phyloP scores from a whole-genome alignment of 2,797 vertebrate genomes.

The Echeneis naucrates region DNA sequence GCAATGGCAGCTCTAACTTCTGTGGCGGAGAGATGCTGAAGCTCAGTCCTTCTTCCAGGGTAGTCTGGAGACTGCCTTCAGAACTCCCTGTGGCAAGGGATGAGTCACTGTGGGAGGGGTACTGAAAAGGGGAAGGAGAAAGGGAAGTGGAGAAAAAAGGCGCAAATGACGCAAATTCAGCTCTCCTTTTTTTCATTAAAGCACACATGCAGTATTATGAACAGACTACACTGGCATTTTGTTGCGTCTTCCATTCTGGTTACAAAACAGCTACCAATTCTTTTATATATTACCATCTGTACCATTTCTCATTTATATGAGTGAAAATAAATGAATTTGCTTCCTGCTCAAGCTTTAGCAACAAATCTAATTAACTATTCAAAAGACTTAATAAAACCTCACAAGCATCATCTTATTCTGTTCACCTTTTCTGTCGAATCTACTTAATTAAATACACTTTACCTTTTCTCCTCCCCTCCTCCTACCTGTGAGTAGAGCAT shows the following conservation, averaged over 20 bases:
- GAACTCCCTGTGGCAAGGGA: conserved; percentile 94
- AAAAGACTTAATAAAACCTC: not conserved
- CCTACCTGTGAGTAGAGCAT: conserved; percentile 88
- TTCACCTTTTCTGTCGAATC: not conserved
- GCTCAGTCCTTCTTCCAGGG: conserved; percentile 94
- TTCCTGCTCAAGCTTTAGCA: not conserved
- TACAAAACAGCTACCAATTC: conserved; percentile 7
- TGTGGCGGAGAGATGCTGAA: conserved; percentile 93
- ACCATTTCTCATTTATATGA: conserved; percentile 9
- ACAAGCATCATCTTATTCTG: not conserved
- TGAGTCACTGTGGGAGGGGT: conserved; percentile 91
- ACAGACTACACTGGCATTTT: not conserved
- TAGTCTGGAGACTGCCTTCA: conserved; percentile 93
- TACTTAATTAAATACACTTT: not conserved
- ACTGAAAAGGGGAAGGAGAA: conserved; percentile 44
- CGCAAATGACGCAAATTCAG: not conserved
- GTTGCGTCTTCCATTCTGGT: not conserved
- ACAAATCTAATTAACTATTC: conserved; percentile 2
- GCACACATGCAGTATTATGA: not conserved
- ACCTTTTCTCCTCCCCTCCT: not conserved
- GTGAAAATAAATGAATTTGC: not conserved
- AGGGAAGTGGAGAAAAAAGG: conserved; percentile 10
- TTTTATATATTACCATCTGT: conserved; percentile 2
- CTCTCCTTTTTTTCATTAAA: not conserved
- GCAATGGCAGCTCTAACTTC: conserved; percentile 80